These are phyloP conservation scores for Ridgeia piscesae DNA, from an alignment of 1,140 invertebrate genomes.

Conservation along the genomic window DNA sequence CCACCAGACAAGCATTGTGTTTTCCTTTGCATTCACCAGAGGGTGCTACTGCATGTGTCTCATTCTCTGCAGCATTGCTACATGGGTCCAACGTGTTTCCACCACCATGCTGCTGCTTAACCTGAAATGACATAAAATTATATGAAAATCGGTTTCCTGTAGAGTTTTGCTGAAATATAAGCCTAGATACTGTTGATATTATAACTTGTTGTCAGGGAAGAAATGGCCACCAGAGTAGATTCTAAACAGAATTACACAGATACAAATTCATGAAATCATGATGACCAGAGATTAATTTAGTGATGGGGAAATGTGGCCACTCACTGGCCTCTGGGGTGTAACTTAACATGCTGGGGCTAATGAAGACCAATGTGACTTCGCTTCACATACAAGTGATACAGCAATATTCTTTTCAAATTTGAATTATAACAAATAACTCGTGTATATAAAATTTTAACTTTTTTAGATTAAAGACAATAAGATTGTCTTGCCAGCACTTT, in stretches of 20 bases:
- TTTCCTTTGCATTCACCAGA: conserved; percentile 31
- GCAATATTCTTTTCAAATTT: background rate
- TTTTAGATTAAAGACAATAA: too few relatives aligned
- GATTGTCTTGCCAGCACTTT: too few relatives aligned
- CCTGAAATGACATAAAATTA: background rate
- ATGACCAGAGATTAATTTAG: too few relatives aligned
- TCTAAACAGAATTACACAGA: background rate
- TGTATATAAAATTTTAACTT: too few relatives aligned
- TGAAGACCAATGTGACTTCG: too few relatives aligned
- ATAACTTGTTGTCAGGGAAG: background rate
- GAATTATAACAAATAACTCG: too few relatives aligned
- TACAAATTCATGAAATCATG: background rate
- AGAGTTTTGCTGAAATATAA: background rate
- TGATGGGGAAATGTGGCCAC: background rate
- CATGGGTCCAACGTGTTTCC: background rate
- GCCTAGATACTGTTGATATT: background rate
- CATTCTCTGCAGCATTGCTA: background rate
- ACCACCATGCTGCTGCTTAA: background rate
- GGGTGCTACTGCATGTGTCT: background rate
- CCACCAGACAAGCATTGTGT: conserved; percentile 27
- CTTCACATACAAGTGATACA: background rate
- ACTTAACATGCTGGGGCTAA: too few relatives aligned
- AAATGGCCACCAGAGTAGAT: background rate
- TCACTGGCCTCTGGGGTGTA: too few relatives aligned
- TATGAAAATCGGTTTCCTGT: background rate